Conservation (phyloP, 2,888 invertebrate species). For the Aphelenchoides bicaudatus region DNA sequence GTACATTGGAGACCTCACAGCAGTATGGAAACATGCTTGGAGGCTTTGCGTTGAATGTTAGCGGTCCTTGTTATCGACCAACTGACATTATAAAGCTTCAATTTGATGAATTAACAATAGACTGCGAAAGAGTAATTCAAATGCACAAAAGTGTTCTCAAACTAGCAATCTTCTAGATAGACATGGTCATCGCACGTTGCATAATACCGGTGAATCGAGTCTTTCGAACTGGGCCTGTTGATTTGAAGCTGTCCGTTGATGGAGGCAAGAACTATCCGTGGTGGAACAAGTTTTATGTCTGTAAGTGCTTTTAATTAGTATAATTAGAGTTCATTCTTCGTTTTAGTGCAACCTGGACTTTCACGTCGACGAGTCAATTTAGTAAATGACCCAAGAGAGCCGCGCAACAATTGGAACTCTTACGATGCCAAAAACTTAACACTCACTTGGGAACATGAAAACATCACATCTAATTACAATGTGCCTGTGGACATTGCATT, state of each 20-base stretch:
- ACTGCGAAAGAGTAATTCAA: slow-evolving; percentile 34
- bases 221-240: slow-evolving; percentile 37
- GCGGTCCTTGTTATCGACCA: slow-evolving; percentile 83
- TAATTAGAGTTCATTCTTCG: neutral
- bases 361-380: slow-evolving; percentile 37
- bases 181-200: slow-evolving; percentile 47
- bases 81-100: slow-evolving; percentile 71
- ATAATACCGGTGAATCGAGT: slow-evolving; percentile 43
- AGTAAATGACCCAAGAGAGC: slow-evolving; percentile 41
- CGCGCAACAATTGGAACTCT: slow-evolving; percentile 37
- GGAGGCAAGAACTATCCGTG: slow-evolving; percentile 48
- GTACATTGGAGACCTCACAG: slow-evolving; percentile 40
- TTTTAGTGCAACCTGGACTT: slow-evolving; percentile 38
- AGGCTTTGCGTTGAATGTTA: slow-evolving; percentile 89
- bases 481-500: slow-evolving; percentile 34
- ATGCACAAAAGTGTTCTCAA: slow-evolving; percentile 19
- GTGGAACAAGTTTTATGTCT: slow-evolving; percentile 45
- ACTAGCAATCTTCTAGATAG: slow-evolving; percentile 28
- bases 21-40: slow-evolving; percentile 73
- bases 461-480: slow-evolving; percentile 42
- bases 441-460: slow-evolving; percentile 37
- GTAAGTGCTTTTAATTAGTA: slow-evolving; percentile 23
- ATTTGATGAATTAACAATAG: slow-evolving; percentile 38
- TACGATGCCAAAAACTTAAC: slow-evolving; percentile 41
- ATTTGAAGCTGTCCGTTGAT: slow-evolving; percentile 42